Evolutionary conservation across 2,113 vertebrate genomes (phyloP), one percentile per base, ranked within the genome.

Genomic region (Tetrax tetrax): DNA sequence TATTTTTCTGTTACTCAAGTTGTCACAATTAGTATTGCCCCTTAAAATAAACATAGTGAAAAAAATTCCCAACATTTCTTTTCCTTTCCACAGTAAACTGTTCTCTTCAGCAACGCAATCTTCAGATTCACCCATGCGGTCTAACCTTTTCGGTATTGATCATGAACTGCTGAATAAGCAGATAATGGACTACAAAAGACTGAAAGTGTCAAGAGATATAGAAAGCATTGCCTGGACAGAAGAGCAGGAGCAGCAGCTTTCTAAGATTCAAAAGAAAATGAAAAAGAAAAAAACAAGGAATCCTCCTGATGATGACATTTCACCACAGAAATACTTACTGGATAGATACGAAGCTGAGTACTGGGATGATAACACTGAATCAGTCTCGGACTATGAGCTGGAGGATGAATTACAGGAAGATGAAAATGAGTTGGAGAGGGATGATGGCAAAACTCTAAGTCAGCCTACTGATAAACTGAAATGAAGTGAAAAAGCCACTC

Each of bases 141-240:
- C 45, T 5, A 93, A 97, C 64, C 77, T 98, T 51, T 98, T 98
- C 91, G 98, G 98, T 56, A 95, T 99, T 15, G 98, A 99, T 88
- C 99, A 99, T 7, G 97, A 98, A 33, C 96, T 97, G 2, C 97
- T 99, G 66, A 98, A 98, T 86, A 98, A 97, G 90, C 98, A 98
- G 94, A 98, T 99, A 60, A 84, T 97, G 91, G 98, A 98, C 28
- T 98, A 98, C 75, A 98, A 98, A 96, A 98, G 94, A 95, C 85
- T 90, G 96, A 95, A 95, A 71, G 50, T 22, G 10, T 74, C 54
- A 22, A 31, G 29, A 33, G 24, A 75, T 23, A 18, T 0, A 65
- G 43, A 75, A 79, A 56, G 54, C 25, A 35, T 53, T 16, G 75
- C 27, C 12, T 90, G 96, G 41, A 97, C 87, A 5, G 88, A 98